Percentiles rank a stretch among this genome's conserved stretches.
These are phyloP conservation scores for Prunella strophiata DNA, from an alignment of 2,797 vertebrate species.

Conservation along the genomic window DNA sequence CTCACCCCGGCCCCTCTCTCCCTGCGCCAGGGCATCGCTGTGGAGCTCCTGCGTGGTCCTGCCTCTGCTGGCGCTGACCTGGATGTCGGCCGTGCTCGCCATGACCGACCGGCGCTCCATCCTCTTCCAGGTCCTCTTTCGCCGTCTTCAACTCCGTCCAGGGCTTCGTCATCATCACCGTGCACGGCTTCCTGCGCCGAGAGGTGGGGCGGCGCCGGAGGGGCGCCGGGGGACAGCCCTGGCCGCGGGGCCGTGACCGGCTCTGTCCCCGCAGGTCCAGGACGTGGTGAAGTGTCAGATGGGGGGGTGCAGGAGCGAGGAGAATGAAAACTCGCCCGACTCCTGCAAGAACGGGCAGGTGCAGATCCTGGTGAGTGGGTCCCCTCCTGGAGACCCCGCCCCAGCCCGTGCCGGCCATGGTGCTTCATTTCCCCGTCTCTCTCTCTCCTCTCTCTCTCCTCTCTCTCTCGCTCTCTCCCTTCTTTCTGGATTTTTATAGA, in stretches of 20 bases:
- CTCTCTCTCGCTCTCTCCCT: constrained; percentile 49
- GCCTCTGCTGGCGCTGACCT: constrained; percentile 95
- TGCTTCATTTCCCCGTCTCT: constrained; percentile 55
- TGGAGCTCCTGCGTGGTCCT: constrained; percentile 99
- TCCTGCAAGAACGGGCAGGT: constrained; percentile 99
- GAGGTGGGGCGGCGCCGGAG: constrained; percentile 82
- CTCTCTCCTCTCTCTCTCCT: constrained; percentile 22
- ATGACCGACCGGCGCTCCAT: constrained; percentile 98
- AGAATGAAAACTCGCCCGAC: constrained; percentile 97
- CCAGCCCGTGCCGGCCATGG: background rate
- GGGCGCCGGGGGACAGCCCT: background rate
- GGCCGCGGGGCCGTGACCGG: background rate
- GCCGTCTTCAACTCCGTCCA: constrained; percentile 97
- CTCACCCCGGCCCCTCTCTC: constrained; percentile 45
- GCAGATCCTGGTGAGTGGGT: constrained; percentile 99
- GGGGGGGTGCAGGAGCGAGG: constrained; percentile 91
- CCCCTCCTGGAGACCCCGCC: background rate
- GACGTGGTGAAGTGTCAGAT: constrained; percentile 96
- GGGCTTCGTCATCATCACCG: constrained; percentile 96
- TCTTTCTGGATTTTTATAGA: constrained; percentile 82
- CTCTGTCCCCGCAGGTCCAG: constrained; percentile 85
- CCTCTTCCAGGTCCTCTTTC: constrained; percentile 97
- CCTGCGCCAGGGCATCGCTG: constrained; percentile 90
- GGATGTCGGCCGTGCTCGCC: constrained; percentile 98
- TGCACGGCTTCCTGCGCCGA: constrained; percentile 95